phyloP scores from a whole-genome alignment of 2,113 vertebrate species.

The Erinaceus europaeus region DNA sequence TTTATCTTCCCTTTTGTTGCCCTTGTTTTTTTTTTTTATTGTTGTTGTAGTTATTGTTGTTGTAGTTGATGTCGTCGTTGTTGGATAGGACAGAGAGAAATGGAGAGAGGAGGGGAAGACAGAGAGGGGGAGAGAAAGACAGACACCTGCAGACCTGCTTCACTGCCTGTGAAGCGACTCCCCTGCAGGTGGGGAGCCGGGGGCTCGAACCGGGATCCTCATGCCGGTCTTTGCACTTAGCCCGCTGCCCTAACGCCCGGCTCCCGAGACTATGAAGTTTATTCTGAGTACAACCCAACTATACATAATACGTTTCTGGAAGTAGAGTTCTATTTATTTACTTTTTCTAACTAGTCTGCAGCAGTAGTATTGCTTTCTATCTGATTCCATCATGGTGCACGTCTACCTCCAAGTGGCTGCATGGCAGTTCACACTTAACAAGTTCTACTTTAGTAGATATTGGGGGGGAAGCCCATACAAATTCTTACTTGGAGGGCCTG shows the following conservation, averaged over 20 bases:
- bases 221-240: too few species aligned
- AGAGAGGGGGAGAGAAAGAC: too few species aligned
- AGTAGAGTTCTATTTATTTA: conserved; percentile 10
- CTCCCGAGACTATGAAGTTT: conserved; percentile 11
- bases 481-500: background rate
- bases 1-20: too few species aligned
- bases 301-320: background rate
- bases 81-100: too few species aligned
- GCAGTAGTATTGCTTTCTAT: conserved; percentile 19
- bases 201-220: background rate
- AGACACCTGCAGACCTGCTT: too few species aligned
- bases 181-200: too few species aligned
- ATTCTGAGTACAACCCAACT: background rate
- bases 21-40: too few species aligned
- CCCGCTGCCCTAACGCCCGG: too few species aligned
- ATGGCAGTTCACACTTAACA: conserved; percentile 28
- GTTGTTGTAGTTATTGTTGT: too few species aligned
- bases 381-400: background rate
- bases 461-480: background rate
- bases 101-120: too few species aligned
- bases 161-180: too few species aligned
- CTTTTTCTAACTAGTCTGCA: conserved; percentile 12
- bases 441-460: conserved; percentile 43
- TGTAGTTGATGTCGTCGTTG: too few species aligned
- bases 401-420: conserved; percentile 29